Conservation (phyloP, 1,140 invertebrate species). For the Stratiolaelaps scimitus region DNA sequence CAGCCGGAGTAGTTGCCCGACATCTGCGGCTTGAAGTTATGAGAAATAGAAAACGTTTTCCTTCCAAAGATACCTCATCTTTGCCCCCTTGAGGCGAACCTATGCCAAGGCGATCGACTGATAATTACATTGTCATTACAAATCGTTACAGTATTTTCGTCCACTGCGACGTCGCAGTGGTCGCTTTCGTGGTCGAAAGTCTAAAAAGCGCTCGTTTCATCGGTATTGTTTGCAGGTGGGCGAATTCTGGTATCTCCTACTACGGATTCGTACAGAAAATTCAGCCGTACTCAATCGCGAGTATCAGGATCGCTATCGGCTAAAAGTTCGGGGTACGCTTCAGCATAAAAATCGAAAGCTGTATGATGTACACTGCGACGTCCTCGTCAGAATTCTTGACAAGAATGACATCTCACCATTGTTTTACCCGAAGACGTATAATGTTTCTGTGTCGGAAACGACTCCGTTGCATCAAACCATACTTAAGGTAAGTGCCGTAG, state of each 20-base stretch:
- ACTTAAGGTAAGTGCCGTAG: conserved; percentile 35
- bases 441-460: conserved; percentile 74
- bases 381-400: conserved; percentile 68
- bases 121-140: too few species aligned
- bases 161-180: too few species aligned
- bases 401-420: conserved; percentile 81
- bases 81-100: too few species aligned
- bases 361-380: conserved; percentile 55
- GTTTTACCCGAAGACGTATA: conserved; percentile 70
- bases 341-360: conserved; percentile 28
- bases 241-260: conserved; percentile 79
- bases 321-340: conserved; percentile 61
- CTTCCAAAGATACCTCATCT: too few species aligned
- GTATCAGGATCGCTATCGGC: conserved; percentile 62
- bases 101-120: too few species aligned
- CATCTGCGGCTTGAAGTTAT: too few species aligned
- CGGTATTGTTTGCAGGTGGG: conserved; percentile 48
- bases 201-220: too few species aligned
- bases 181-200: too few species aligned
- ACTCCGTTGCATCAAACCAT: conserved; percentile 57
- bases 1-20: too few species aligned
- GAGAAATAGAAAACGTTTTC: too few species aligned
- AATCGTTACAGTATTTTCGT: too few species aligned
- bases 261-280: conserved; percentile 70
- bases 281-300: conserved; percentile 77